Base-by-base conservation (phyloP, 2,797 vertebrate species). In the Pantherophis vulpinus region DNA sequence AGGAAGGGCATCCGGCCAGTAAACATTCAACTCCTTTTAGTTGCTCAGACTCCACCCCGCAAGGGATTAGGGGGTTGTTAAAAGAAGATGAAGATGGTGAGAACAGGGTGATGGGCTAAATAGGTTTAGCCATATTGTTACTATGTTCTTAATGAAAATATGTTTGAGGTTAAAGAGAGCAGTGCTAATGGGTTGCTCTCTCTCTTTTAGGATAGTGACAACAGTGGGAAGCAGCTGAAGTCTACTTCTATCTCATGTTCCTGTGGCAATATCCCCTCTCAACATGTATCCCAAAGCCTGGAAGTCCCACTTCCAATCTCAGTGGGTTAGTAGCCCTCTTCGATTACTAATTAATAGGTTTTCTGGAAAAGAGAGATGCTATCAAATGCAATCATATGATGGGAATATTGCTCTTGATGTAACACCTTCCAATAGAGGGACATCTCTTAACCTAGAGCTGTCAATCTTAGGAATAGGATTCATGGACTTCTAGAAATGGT, bases 191-290 rank as follows among this genome's bases (percentile, higher is more conserved):
- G 29, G n/a, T 32, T 42, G 27, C 11, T 16, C 2, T 61, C 47
- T 54, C 61, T 18, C 0, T 95, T 14, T 1, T 97, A 99, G 99
- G 96, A 97, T 90, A 2, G 4, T 20, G 92, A 96, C 87, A 94
- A 66, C 89, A 91, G 29, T 0, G 96, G 96, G 87, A 98, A 97
- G 95, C 98, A 97, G 83, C 95, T 97, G 91, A 98, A 98, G 95
- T 98, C 98, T 20, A 97, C 95, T 94, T 98, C 98, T 0, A 98
- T 98, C 5, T 98, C 98, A 55, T 96, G 98, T 10, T 96, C 98
- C 88, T 97, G 98, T 0, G 97, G 98, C 29, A 98, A 97, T 0
- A 93, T 96, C 91, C 96, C 95, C 51, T 97, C 98, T 56, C 97
- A 97, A 14, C 98, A 96, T 94, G 96, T 97, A 60, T 97, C 98